phyloP scores from a whole-genome alignment of 2,888 invertebrate genomes.

The Falcaria lacertinaria region DNA sequence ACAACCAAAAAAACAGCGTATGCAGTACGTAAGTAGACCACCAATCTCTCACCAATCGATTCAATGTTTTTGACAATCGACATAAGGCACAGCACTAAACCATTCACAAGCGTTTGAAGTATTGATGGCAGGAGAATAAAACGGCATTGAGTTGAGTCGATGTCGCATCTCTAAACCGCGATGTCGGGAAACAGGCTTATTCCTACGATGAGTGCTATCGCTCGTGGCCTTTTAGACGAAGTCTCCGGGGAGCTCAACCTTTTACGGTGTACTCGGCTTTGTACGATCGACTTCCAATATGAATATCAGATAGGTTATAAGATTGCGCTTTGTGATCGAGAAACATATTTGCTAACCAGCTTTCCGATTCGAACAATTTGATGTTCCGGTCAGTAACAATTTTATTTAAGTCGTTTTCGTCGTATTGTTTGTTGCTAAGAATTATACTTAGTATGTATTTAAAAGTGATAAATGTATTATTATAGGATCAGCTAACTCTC shows the following conservation, averaged over 20 bases:
- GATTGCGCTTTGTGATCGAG: slow-evolving; percentile 58
- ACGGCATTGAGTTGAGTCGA: slow-evolving; percentile 75
- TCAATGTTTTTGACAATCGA: slow-evolving; percentile 22
- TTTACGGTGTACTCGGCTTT: slow-evolving; percentile 71
- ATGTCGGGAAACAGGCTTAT: slow-evolving; percentile 78
- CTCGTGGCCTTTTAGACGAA: slow-evolving; percentile 63
- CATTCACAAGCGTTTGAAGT: slow-evolving; percentile 71
- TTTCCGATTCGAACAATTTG: slow-evolving; percentile 39
- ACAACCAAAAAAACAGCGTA: no score
- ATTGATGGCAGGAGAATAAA: slow-evolving; percentile 77
- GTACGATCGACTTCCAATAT: slow-evolving; percentile 72
- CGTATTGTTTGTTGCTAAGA: no score
- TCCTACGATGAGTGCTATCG: slow-evolving; percentile 73
- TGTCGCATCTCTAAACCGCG: slow-evolving; percentile 73
- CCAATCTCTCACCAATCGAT: no score
- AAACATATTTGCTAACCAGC: slow-evolving; percentile 62
- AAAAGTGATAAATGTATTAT: neutral
- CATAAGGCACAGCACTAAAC: slow-evolving; percentile 37
- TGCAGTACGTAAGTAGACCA: no score
- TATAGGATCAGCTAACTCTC: no score
- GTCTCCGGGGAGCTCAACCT: slow-evolving; percentile 70
- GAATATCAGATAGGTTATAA: slow-evolving; percentile 75
- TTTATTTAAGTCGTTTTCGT: neutral
- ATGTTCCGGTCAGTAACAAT: slow-evolving; percentile 19
- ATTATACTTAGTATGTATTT: neutral